These are phyloP conservation scores for Gymnobelideus leadbeateri DNA, from an alignment of 2,113 vertebrate genomes.

Conservation along the genomic window DNA sequence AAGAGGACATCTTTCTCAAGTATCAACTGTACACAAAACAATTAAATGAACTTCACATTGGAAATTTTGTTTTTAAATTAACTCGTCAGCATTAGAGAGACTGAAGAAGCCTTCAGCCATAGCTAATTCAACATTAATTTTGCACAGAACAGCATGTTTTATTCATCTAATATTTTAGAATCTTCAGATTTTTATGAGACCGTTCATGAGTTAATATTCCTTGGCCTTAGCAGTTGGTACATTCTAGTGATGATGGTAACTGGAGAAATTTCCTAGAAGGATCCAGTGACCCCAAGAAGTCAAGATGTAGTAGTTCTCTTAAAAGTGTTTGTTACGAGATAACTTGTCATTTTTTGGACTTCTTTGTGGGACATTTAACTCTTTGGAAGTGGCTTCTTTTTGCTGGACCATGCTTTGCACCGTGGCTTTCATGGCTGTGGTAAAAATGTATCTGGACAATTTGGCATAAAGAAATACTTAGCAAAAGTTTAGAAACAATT, in stretches of 20 bases:
- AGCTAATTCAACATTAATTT: conserved; percentile 33
- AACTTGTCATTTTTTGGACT: conserved; percentile 63
- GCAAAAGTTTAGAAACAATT: conserved; percentile 23
- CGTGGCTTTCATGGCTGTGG: conserved; percentile 83
- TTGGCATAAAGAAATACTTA: conserved; percentile 66
- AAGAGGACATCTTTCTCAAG: conserved; percentile 23
- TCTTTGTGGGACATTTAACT: conserved; percentile 57
- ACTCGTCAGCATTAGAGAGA: conserved; percentile 21
- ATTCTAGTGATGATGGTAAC: conserved; percentile 43
- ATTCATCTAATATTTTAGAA: conserved; percentile 41
- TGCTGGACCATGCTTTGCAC: conserved; percentile 73
- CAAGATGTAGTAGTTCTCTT: conserved; percentile 34
- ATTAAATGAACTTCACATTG: conserved; percentile 27
- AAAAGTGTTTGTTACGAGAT: conserved; percentile 60
- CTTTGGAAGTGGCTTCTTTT: conserved; percentile 80
- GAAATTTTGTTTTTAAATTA: conserved; percentile 24
- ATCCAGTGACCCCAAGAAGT: background rate
- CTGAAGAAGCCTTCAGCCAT: conserved; percentile 34
- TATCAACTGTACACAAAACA: conserved; percentile 24
- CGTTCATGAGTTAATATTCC: conserved; percentile 59
- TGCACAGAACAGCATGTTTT: conserved; percentile 12
- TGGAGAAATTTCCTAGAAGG: background rate
- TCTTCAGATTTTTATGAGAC: background rate
- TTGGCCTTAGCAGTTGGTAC: conserved; percentile 44
- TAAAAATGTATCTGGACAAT: conserved; percentile 59